Conservation (phyloP, 2,113 vertebrate species). For the Sebastes fasciatus region DNA sequence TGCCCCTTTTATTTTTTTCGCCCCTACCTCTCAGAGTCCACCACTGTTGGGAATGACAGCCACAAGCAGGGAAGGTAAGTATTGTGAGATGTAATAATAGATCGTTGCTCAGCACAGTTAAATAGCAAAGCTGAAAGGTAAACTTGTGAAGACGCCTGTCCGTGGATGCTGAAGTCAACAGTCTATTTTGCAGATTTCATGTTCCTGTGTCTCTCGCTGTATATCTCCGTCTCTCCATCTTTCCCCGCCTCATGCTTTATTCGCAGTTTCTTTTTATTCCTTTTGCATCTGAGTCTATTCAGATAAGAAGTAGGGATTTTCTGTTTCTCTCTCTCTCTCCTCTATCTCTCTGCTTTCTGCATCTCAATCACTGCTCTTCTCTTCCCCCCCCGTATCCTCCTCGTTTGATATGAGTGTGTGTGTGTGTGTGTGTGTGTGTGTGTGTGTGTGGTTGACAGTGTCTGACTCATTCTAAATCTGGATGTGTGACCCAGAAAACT, state of each 20-base stretch:
- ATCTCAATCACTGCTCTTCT: constrained; percentile 45
- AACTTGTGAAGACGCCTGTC: background rate
- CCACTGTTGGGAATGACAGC: background rate
- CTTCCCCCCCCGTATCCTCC: background rate
- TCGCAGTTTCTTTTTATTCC: constrained; percentile 19
- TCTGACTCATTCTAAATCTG: constrained; percentile 59
- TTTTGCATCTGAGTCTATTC: constrained; percentile 14
- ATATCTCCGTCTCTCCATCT: constrained; percentile 13
- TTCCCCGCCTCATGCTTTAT: constrained; percentile 5
- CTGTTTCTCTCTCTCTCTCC: constrained; percentile 10
- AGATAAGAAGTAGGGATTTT: constrained; percentile 34
- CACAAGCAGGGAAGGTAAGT: background rate
- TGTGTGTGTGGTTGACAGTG: constrained; percentile 9
- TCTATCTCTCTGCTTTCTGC: constrained; percentile 35
- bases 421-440: no score
- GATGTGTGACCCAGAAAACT: constrained; percentile 63
- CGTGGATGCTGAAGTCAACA: constrained; percentile 6
- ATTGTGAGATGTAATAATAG: background rate
- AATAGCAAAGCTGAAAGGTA: background rate
- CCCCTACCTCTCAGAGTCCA: no score
- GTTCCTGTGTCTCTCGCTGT: constrained; percentile 7
- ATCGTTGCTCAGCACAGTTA: background rate
- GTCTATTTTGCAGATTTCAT: constrained; percentile 17
- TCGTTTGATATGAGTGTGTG: constrained; percentile 12
- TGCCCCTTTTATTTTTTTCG: background rate